Evolutionary conservation across 1,140 invertebrate species (phyloP).

Genomic region (Ditylenchus dipsaci): DNA sequence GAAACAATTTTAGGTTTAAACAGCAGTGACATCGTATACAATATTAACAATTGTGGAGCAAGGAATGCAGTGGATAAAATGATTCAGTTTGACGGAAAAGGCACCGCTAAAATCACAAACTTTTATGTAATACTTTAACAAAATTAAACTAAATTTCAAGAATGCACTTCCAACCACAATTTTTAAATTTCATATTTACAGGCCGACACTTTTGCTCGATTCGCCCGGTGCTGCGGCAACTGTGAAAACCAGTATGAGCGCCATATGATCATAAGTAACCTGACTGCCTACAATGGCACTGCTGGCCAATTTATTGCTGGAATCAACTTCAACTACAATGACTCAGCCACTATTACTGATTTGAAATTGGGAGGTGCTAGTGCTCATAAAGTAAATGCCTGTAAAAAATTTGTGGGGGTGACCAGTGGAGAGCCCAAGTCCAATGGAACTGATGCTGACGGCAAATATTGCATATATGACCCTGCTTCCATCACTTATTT

Average conservation of each 20-base stretch:
- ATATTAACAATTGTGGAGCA: neutral
- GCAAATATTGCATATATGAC: neutral
- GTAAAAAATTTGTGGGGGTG: neutral
- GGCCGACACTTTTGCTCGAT: neutral
- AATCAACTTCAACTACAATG: slow-evolving; percentile 12
- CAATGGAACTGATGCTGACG: neutral
- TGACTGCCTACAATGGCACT: slow-evolving; percentile 1
- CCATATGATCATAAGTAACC: neutral
- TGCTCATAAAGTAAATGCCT: neutral
- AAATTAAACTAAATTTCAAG: neutral
- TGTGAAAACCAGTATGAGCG: slow-evolving; percentile 1
- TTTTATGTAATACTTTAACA: slow-evolving; percentile 5
- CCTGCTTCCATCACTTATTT: no score
- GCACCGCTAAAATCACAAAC: neutral
- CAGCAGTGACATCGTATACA: no score
- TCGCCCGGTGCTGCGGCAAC: slow-evolving; percentile 9
- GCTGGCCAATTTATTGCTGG: slow-evolving; percentile 16
- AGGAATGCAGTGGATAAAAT: neutral
- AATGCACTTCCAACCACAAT: neutral
- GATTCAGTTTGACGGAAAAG: slow-evolving; percentile 7
- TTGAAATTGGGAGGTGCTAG: neutral
- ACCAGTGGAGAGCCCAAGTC: neutral
- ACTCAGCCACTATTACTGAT: slow-evolving; percentile 4
- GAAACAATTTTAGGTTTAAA: no score
- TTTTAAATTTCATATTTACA: neutral